phyloP scores from a whole-genome alignment of 2,113 vertebrate genomes.

The Tupaia tana region DNA sequence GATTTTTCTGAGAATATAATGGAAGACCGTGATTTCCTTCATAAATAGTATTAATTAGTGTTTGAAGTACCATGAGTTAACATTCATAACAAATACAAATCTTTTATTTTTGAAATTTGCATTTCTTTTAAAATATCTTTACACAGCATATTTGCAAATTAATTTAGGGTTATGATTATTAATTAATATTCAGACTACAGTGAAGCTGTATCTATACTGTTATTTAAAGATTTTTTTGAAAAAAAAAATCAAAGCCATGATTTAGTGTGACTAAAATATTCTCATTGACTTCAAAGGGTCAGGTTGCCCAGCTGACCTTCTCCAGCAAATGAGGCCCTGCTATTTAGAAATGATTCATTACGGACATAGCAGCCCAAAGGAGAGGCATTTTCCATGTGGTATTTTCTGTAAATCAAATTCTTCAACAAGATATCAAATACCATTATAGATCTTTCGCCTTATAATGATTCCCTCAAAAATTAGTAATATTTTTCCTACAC shows the following conservation, averaged over 20 bases:
- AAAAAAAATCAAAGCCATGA: not conserved
- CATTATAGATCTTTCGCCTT: not conserved
- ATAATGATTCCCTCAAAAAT: not conserved
- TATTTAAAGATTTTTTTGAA: conserved; percentile 36
- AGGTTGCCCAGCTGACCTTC: not conserved
- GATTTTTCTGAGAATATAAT: conserved; percentile 35
- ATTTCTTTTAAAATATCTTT: conserved; percentile 58
- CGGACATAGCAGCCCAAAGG: fast-evolving
- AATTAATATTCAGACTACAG: conserved; percentile 63
- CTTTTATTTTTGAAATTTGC: conserved; percentile 41
- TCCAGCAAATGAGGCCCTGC: not conserved
- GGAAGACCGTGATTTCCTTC: conserved; percentile 22
- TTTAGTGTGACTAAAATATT: not conserved
- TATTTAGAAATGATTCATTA: not conserved
- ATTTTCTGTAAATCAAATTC: not conserved
- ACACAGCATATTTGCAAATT: conserved; percentile 48
- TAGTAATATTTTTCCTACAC: not conserved
- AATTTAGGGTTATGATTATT: conserved; percentile 60
- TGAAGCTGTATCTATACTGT: conserved; percentile 16
- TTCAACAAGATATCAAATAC: not conserved
- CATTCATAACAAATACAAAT: conserved; percentile 37
- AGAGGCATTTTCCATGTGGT: not conserved
- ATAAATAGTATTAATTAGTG: conserved; percentile 58
- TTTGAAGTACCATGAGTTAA: conserved; percentile 55
- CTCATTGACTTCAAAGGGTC: not conserved